Base-by-base conservation (phyloP, 2,797 vertebrate genomes). In the Apodemus agrarius region DNA sequence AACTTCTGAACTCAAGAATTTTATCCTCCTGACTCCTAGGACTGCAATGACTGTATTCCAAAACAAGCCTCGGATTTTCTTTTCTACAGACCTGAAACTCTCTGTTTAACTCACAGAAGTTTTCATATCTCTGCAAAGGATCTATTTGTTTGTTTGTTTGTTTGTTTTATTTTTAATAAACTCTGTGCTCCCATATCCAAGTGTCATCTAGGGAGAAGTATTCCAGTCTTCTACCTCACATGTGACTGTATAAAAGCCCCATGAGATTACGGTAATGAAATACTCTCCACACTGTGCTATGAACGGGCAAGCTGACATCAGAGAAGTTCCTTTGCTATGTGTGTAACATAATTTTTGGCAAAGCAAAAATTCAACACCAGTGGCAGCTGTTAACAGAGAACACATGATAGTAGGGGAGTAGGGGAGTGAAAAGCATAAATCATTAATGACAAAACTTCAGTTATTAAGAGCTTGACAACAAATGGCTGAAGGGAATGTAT, bases 171-270 rank as follows among this genome's bases (percentile, higher is more conserved):
- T 57, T 80, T 46, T 59, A 21, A 76, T 40, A 67, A 59, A 31
- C 1, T 75, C 4, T 24, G 0, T 12, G 0, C 89, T 8, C 0
- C 65, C 19, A 6, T 2, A 0, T 8, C 37, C 57, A 29, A 22
- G 9, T 78, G 14, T 57, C 13, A 2, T 29, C 6, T n/a, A 61
- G 4, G 22, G 24, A 78, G 9, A 16, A 52, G 54, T 0, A 8
- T 26, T 13, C 29, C 22, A 6, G 10, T 59, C 26, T 26, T 57
- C 78, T 63, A 4, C 8, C 6, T 93, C 52, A 57, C 17, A 34
- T 11, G 5, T 37, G n/a, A 2, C 3, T 8, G 4, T 7, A 8
- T 67, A 13, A 34, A 40, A 46, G 14, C 19, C 4, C 16, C 9
- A 10, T 10, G 17, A 52, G 3, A 37, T 22, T 31, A 24, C 2